Evolutionary conservation across 2,888 invertebrate genomes (phyloP).

Genomic region (Notodonta ziczac): DNA sequence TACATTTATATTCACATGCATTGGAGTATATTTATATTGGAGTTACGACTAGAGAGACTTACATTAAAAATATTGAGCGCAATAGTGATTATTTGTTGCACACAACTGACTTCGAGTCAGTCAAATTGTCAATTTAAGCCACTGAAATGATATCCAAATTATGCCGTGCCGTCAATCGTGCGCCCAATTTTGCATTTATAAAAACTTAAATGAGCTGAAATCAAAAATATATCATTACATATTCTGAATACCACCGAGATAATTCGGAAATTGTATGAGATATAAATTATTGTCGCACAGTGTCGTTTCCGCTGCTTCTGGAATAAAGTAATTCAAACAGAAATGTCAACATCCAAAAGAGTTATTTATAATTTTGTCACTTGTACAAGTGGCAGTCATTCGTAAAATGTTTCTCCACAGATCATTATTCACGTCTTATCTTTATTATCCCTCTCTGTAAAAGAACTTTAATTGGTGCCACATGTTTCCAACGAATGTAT

Average conservation of each 20-base stretch:
- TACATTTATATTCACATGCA: too few species aligned
- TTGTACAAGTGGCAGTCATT: constrained; percentile 73
- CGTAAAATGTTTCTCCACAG: constrained; percentile 76
- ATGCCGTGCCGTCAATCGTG: constrained; percentile 8
- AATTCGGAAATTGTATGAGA: background rate
- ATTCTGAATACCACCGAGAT: background rate
- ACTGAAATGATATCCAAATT: constrained; percentile 10
- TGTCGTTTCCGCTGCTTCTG: constrained; percentile 1
- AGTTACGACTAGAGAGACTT: too few species aligned
- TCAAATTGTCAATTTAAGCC: constrained; percentile 19
- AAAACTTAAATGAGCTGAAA: background rate
- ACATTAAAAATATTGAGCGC: too few species aligned
- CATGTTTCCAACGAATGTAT: constrained; percentile 70
- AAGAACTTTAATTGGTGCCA: constrained; percentile 81
- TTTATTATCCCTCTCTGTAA: constrained; percentile 73
- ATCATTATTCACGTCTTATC: constrained; percentile 78
- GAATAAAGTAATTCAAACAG: constrained; percentile 13
- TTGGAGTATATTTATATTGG: too few species aligned
- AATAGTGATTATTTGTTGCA: background rate
- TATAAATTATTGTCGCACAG: background rate
- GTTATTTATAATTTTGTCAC: constrained; percentile 62
- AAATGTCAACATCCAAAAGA: constrained; percentile 14
- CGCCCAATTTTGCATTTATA: constrained; percentile 15
- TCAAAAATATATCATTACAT: background rate
- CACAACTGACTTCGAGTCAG: constrained; percentile 10